Evolutionary conservation across 2,888 invertebrate genomes (phyloP).

Genomic region (Podotricha telesiphe): DNA sequence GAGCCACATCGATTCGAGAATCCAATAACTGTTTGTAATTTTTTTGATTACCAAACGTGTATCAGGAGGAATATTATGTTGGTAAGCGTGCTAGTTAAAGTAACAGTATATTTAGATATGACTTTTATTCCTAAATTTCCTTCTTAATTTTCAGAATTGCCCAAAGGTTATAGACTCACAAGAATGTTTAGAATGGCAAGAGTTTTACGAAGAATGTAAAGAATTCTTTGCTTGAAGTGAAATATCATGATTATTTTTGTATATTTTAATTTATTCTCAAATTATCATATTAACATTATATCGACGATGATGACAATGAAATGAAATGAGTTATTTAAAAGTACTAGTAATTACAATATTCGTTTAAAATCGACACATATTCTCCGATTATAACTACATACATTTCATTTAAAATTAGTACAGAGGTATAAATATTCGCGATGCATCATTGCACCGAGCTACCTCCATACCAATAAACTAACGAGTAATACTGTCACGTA

Average conservation of each 20-base stretch:
- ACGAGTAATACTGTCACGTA: slow-evolving; percentile 80
- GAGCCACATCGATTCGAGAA: slow-evolving; percentile 46
- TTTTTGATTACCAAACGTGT: slow-evolving; percentile 55
- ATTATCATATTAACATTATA: slow-evolving; percentile 48
- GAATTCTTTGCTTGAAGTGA: slow-evolving; percentile 52
- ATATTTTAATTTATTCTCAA: slow-evolving; percentile 61
- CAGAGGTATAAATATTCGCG: slow-evolving; percentile 51
- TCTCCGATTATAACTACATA: slow-evolving; percentile 63
- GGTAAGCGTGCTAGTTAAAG: slow-evolving; percentile 48
- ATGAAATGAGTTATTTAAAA: slow-evolving; percentile 56
- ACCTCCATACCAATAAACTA: slow-evolving; percentile 66
- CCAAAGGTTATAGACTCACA: slow-evolving; percentile 54
- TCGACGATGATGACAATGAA: slow-evolving; percentile 53
- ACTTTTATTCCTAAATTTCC: not conserved
- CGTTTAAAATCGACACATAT: slow-evolving; percentile 59
- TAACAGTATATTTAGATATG: not conserved
- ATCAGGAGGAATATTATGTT: slow-evolving; percentile 56
- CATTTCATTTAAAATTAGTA: slow-evolving; percentile 61
- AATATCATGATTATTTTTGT: slow-evolving; percentile 49
- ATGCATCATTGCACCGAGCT: slow-evolving; percentile 48
- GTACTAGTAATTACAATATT: slow-evolving; percentile 44
- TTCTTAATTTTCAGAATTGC: slow-evolving; percentile 57
- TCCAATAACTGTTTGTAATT: slow-evolving; percentile 56
- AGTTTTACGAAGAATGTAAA: slow-evolving; percentile 61
- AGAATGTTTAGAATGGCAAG: slow-evolving; percentile 55